A percentile compares a stretch with the other conserved stretches of the same genome.
Evolutionary conservation across 2,113 vertebrate species (phyloP).

Genomic region (Apaloderma vittatum): DNA sequence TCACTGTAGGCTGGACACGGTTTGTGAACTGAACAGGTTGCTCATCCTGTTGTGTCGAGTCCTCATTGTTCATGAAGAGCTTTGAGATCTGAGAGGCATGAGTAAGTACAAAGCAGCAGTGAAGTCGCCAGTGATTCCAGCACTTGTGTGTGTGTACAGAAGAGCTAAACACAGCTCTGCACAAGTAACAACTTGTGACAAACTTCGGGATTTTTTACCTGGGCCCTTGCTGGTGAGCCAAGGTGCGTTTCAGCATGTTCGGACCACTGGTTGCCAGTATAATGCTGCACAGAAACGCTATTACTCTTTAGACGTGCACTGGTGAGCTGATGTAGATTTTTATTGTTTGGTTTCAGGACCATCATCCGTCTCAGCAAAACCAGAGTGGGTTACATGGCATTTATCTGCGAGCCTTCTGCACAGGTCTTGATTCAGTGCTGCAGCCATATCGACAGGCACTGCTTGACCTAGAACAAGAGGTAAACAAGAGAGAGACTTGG

Average conservation of each 20-base stretch:
- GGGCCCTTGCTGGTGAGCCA: not conserved
- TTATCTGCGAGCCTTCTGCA: constrained; percentile 95
- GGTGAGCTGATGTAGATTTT: not conserved
- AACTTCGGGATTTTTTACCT: not conserved
- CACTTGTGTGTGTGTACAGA: not conserved
- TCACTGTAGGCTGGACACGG: not conserved
- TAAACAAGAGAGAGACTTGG: constrained; percentile 57
- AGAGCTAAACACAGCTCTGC: not conserved
- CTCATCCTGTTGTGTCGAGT: rapidly evolving
- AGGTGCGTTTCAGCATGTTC: not conserved
- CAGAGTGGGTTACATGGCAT: constrained; percentile 92
- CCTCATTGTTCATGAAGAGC: rapidly evolving
- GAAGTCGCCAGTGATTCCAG: not conserved
- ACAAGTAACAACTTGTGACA: not conserved
- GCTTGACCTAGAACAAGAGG: constrained; percentile 96
- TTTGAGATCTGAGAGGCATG: not conserved
- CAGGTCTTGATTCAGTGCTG: constrained; percentile 93
- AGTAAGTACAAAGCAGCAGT: not conserved
- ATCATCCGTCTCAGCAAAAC: constrained; percentile 85
- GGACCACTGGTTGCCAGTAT: not conserved
- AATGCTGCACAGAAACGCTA: not conserved
- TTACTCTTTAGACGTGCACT: not conserved
- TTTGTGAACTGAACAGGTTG: no score
- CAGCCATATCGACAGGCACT: constrained; percentile 95
- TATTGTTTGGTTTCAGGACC: constrained; percentile 83